Evolutionary conservation across 1,140 invertebrate species (phyloP).

Genomic region (Cylas formicarius): DNA sequence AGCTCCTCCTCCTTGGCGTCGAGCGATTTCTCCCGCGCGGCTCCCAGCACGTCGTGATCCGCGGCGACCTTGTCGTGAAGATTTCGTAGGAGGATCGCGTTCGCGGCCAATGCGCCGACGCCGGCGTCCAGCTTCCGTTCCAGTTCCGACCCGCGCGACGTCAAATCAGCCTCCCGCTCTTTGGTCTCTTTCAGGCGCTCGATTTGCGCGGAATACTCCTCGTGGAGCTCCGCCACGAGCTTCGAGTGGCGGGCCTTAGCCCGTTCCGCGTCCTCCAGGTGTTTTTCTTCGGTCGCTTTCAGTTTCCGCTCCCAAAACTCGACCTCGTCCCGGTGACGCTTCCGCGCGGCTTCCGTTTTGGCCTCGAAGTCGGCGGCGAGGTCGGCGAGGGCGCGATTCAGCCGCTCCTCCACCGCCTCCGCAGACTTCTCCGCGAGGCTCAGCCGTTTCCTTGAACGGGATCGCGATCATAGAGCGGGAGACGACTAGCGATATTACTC

Average conservation of each 20-base stretch:
- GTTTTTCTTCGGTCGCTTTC: conserved; percentile 35
- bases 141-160: conserved; percentile 42
- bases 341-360: conserved; percentile 34
- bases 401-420: conserved; percentile 40
- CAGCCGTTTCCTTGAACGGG: conserved; percentile 43
- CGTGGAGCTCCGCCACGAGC: conserved; percentile 39
- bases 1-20: conserved; percentile 39
- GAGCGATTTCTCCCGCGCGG: conserved; percentile 39
- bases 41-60: conserved; percentile 39
- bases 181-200: conserved; percentile 44
- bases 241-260: conserved; percentile 40
- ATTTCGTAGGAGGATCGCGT: conserved; percentile 35
- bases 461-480: neutral
- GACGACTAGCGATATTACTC: conserved; percentile 13
- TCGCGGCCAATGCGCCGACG: conserved; percentile 38
- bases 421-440: conserved; percentile 42
- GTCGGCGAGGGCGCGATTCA: conserved; percentile 40
- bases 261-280: conserved; percentile 41
- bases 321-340: conserved; percentile 37
- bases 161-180: conserved; percentile 37
- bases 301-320: conserved; percentile 40
- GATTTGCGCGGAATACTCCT: conserved; percentile 39
- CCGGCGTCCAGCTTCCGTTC: conserved; percentile 42
- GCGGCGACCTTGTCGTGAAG: conserved; percentile 34
- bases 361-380: conserved; percentile 35